Conservation (phyloP, 1,140 invertebrate species). For the Ceratina australensis region DNA sequence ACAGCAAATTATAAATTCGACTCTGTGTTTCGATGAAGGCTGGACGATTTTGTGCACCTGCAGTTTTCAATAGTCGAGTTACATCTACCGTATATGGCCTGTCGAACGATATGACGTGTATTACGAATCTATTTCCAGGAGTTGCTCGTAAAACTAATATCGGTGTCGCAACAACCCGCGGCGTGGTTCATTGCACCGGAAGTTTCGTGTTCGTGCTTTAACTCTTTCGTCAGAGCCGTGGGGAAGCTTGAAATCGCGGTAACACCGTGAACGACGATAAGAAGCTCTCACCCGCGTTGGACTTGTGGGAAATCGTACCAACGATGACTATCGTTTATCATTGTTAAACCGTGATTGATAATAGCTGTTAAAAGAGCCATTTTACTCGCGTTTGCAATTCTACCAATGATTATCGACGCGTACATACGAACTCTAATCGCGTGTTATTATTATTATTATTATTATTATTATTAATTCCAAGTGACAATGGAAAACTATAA, state of each 20-base stretch:
- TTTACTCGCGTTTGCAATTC: neutral
- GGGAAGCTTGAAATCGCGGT: conserved; percentile 47
- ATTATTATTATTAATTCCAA: conserved; percentile 11
- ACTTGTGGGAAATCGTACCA: conserved; percentile 16
- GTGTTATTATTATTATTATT: conserved; percentile 19
- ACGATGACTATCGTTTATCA: conserved; percentile 29
- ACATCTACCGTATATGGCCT: conserved; percentile 24
- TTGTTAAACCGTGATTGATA: conserved; percentile 36
- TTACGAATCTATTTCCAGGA: conserved; percentile 65
- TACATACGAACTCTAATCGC: neutral
- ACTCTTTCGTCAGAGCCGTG: conserved; percentile 56
- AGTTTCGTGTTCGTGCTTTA: conserved; percentile 63
- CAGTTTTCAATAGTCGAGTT: conserved; percentile 7
- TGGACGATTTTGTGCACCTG: conserved; percentile 56
- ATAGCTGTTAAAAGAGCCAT: neutral
- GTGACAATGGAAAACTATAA: conserved; percentile 29
- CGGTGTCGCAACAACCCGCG: conserved; percentile 52
- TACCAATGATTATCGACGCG: neutral
- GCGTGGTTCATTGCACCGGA: conserved; percentile 67
- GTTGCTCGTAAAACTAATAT: conserved; percentile 64
- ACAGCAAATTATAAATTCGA: neutral
- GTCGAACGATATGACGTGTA: conserved; percentile 60
- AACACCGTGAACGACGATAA: conserved; percentile 46
- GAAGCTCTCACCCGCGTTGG: conserved; percentile 8
- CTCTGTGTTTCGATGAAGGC: neutral